A percentile compares a stretch with the other conserved stretches of the same genome.
Evolutionary conservation across 2,888 invertebrate species (phyloP).

Genomic region (Drosophila kambysellisi): DNA sequence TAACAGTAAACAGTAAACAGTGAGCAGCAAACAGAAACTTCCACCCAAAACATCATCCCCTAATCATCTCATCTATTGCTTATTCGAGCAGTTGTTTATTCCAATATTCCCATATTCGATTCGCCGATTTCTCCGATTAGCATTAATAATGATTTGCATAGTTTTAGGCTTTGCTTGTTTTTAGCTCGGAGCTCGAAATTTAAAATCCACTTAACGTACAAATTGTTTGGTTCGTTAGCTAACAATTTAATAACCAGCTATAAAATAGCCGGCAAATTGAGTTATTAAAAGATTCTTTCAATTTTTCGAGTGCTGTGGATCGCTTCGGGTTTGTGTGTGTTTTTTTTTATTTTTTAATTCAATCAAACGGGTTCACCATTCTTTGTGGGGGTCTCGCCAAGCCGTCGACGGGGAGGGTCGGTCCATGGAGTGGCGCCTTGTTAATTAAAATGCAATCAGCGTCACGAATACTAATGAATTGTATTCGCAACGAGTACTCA

Average conservation of each 20-base stretch:
- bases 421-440: conserved; percentile 69
- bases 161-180: neutral
- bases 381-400: neutral
- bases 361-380: conserved; percentile 67
- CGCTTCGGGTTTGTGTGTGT: conserved; percentile 13
- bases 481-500: conserved; percentile 54
- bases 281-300: conserved; percentile 77
- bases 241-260: conserved; percentile 67
- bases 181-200: conserved; percentile 23
- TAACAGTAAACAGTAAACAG: conserved; percentile 50
- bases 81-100: conserved; percentile 1
- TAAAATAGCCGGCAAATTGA: conserved; percentile 53
- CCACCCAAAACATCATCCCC: conserved; percentile 31
- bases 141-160: conserved; percentile 7
- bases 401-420: conserved; percentile 15
- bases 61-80: conserved; percentile 3
- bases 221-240: conserved; percentile 41
- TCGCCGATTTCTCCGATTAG: neutral
- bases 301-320: conserved; percentile 59
- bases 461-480: conserved; percentile 80
- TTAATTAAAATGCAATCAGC: conserved; percentile 82
- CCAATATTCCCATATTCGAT: neutral
- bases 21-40: conserved; percentile 53
- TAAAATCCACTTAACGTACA: conserved; percentile 41
- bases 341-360: conserved; percentile 41